These are phyloP conservation scores for Ctenopoma kingsleyae DNA, from an alignment of 2,797 vertebrate genomes.

Conservation along the genomic window DNA sequence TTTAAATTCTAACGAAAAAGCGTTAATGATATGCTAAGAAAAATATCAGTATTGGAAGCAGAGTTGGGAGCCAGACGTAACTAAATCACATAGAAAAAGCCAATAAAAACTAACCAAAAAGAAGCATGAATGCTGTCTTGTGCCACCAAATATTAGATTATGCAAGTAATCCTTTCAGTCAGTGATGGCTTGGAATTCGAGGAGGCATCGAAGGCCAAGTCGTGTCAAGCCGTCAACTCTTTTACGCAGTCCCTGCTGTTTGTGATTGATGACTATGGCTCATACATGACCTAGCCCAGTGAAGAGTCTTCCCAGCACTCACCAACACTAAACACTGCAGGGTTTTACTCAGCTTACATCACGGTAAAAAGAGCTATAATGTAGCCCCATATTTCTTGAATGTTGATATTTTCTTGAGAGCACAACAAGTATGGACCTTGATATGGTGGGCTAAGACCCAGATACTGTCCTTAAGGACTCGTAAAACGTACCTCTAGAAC, in stretches of 20 bases:
- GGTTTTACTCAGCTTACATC: constrained; percentile 59
- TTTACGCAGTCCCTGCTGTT: constrained; percentile 64
- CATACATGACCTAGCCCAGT: constrained; percentile 58
- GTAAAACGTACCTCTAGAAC: constrained; percentile 29
- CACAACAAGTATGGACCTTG: constrained; percentile 35
- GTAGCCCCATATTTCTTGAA: constrained; percentile 43
- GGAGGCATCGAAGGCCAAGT: constrained; percentile 75
- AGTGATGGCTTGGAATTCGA: constrained; percentile 70
- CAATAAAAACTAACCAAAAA: constrained; percentile 81
- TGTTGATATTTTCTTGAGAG: constrained; percentile 45
- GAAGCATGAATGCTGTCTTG: constrained; percentile 85
- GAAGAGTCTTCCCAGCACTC: constrained; percentile 55
- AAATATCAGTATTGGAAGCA: constrained; percentile 76
- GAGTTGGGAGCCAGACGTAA: constrained; percentile 64
- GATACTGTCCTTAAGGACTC: constrained; percentile 32
- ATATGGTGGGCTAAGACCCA: constrained; percentile 15
- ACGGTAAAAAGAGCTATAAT: constrained; percentile 41
- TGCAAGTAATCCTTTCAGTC: constrained; percentile 82
- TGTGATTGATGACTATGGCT: constrained; percentile 82
- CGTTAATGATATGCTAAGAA: constrained; percentile 80
- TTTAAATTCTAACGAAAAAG: constrained; percentile 74
- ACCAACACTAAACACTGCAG: constrained; percentile 59
- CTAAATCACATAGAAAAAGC: constrained; percentile 80
- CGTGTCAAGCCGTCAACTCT: constrained; percentile 77
- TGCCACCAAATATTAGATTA: constrained; percentile 82